Conservation (phyloP, 2,888 invertebrate genomes). For the Meteorus colon region DNA sequence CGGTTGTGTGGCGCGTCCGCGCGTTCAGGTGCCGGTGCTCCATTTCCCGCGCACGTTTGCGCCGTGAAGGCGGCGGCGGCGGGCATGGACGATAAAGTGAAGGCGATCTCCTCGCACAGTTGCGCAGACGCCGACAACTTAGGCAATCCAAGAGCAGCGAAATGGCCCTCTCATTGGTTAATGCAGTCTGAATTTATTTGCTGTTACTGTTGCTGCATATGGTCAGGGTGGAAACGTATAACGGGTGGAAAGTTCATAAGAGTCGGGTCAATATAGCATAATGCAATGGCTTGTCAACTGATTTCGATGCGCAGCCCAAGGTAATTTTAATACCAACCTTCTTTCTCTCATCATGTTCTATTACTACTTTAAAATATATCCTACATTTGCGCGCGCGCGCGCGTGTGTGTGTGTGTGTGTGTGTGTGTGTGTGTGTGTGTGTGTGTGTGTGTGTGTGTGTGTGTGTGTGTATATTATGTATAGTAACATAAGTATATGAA, state of each 20-base stretch:
- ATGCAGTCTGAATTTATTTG: neutral
- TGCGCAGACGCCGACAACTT: slow-evolving; percentile 35
- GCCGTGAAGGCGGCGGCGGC: slow-evolving; percentile 48
- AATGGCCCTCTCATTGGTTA: neutral
- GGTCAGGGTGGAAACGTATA: slow-evolving; percentile 28
- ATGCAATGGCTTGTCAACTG: slow-evolving; percentile 48
- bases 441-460: no score
- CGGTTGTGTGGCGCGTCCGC: slow-evolving; percentile 56
- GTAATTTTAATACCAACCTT: slow-evolving; percentile 39
- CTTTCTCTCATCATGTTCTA: slow-evolving; percentile 26
- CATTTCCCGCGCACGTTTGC: slow-evolving; percentile 66
- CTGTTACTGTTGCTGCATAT: slow-evolving; percentile 15
- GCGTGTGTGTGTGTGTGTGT: no score
- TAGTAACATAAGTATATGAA: no score
- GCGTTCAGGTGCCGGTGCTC: slow-evolving; percentile 57
- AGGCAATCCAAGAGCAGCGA: neutral
- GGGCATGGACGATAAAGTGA: slow-evolving; percentile 32
- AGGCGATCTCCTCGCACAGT: slow-evolving; percentile 58
- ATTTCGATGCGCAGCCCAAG: slow-evolving; percentile 35
- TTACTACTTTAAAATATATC: neutral
- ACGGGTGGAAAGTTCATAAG: slow-evolving; percentile 64
- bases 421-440: no score
- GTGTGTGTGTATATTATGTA: no score
- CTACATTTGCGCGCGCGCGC: no score
- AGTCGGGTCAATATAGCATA: slow-evolving; percentile 65